Base-by-base conservation (phyloP, 2,113 vertebrate species). In the Neolamprologus ventralis region DNA sequence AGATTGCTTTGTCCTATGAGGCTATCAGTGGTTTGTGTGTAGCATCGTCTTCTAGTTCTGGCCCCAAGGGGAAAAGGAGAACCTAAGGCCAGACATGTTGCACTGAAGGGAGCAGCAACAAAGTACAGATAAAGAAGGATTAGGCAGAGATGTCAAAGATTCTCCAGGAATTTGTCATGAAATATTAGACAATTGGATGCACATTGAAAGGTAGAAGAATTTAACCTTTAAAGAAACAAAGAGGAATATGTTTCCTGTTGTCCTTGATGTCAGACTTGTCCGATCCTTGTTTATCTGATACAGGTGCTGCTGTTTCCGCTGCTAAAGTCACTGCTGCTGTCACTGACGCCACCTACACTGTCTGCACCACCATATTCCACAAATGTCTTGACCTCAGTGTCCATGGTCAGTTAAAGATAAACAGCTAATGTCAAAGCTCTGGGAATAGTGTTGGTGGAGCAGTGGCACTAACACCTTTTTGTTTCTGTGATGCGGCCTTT, bases 1-100 rank as follows among this genome's bases (percentile, higher is more conserved):
- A 16, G 17, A 73, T 5, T 7, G 7, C 35, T 21, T 73, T 86
- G 17, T 82, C 21, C 19, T 54, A 9, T 5, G 54, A 40, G 14
- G 33, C 12, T 12, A 80, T 90, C 91, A 92, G 91, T 95, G 94
- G 91, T 95, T 94, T 94, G 87, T 88, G 94, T 94, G 85, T 47
- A 81, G 11, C 58, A 21, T 17, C 12, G 53, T 85, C 85, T 82
- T 68, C 55, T 82, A 78, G 37, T 88, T 89, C 90, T 87, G 92
- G 80, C 86, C 65, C 60, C 68, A 63, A 88, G 82, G 21, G 40
- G 40, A 73, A 73, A 85, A 84, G 80, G 17, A 80, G 84, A 82
- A 19, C 85, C 53, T 23, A 78, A 35, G 60, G 87, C 80, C 49
- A 68, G 87, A 85, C 31, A 8, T 82, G 82, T 80, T 91, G 87